Conservation (phyloP, 2,888 invertebrate species). For the Tenthredo scrophulariae region DNA sequence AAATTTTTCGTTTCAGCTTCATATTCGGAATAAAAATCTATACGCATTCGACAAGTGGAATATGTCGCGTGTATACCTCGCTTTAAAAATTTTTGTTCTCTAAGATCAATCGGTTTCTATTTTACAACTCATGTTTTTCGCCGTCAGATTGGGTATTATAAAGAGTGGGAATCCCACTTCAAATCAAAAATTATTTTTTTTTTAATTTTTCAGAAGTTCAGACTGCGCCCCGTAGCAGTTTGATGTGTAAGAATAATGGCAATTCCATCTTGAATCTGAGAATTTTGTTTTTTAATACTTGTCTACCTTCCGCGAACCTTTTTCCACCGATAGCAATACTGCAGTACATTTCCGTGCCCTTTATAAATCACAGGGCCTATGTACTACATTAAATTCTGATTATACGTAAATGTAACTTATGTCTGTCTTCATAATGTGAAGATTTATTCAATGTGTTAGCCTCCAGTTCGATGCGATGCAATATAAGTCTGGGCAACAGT, state of each 20-base stretch:
- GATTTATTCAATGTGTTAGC: background rate
- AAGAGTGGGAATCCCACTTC: too few relatives aligned
- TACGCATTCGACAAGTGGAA: too few relatives aligned
- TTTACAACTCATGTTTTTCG: too few relatives aligned
- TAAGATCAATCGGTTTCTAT: background rate
- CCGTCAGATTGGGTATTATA: too few relatives aligned
- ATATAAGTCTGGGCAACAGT: background rate
- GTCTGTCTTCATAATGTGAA: background rate
- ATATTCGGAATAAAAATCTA: too few relatives aligned
- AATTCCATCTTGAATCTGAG: background rate
- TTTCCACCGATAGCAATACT: background rate
- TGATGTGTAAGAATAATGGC: background rate
- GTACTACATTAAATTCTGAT: background rate
- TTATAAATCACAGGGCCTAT: background rate
- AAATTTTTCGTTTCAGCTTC: background rate
- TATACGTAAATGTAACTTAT: background rate
- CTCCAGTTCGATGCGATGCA: background rate
- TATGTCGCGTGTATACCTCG: background rate
- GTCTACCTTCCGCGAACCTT: background rate
- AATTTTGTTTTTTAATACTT: background rate
- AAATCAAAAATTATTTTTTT: too few relatives aligned
- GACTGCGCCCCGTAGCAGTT: too few relatives aligned
- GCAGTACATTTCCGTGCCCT: background rate
- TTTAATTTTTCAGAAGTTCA: too few relatives aligned
- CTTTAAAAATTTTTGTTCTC: background rate